Percentiles rank a stretch among this genome's conserved stretches.
These are phyloP conservation scores for Sarcoramphus papa DNA, from an alignment of 2,797 vertebrate species.

Conservation along the genomic window DNA sequence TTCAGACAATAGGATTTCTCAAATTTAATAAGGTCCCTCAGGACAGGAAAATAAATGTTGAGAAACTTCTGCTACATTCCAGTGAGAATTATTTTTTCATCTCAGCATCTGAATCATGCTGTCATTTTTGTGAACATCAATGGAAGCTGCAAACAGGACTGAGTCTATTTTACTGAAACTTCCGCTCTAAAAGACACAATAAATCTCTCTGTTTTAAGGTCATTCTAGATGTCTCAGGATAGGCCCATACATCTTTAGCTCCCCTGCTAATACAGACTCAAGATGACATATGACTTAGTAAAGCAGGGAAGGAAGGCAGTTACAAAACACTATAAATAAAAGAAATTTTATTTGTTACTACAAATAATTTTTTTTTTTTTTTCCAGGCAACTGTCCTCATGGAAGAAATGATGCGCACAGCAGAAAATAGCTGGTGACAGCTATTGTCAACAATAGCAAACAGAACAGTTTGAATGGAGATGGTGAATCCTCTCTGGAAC, in stretches of 20 bases:
- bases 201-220: background rate
- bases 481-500: background rate
- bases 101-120: background rate
- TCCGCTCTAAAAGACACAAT: background rate
- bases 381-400: background rate
- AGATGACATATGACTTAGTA: background rate
- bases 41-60: background rate
- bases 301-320: background rate
- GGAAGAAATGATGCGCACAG: background rate
- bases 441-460: background rate
- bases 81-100: background rate
- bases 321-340: background rate
- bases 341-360: background rate
- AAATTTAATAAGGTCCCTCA: background rate
- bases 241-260: background rate
- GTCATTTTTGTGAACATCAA: background rate
- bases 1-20: background rate
- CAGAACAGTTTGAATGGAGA: background rate
- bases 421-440: background rate
- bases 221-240: background rate
- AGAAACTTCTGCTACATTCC: background rate
- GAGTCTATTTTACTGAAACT: background rate
- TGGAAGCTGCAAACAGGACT: background rate
- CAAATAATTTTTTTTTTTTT: background rate
- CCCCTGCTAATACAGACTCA: background rate